Base-by-base conservation (phyloP, 2,888 invertebrate genomes). In the Meiosimyza platycephala region DNA sequence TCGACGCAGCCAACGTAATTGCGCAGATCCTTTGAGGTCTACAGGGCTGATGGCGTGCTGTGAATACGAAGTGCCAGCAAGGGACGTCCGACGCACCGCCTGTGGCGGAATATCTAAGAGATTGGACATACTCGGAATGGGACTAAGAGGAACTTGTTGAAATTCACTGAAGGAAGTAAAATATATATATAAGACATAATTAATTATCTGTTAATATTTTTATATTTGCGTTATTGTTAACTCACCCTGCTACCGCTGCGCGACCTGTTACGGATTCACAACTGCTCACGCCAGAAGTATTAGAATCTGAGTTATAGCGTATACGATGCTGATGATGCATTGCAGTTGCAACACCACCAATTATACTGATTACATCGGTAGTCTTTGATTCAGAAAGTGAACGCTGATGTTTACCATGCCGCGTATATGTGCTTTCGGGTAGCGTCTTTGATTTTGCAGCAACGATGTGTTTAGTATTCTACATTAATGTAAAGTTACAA, bases 41-140 rank as follows among this genome's bases (percentile, higher is more conserved):
- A 93, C 90, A 78, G 93, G 92, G 79, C 93, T 93, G 16, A 94
- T 89, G 11, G 87, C 83, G n/a, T 80, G 79, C 51, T 82, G 81
- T 54, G 83, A 76, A 68, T 83, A 83, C 50, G 82, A 81, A 48
- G 83, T 83, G 57, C 85, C 85, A 33, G 85, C 75, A 12, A 86
- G 73, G 6, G 86, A 85, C 4, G 84, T 81, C 6, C 85, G 83
- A 6, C 85, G 81, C 50, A 85, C 73, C 1, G 76, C 69, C 47
- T 75, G 74, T n/a, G 79, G 75, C 12, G 83, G 83, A 86, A 90
- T 88, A 66, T 90, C 90, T 71, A 90, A 88, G 78, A 93, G 85
- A 88, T 93, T 93, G 73, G 93, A 93, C 77, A 94, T 93, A 86
- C 95, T 96, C 22, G 95, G 94, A 83, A 96, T 95, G 1, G 96